Conservation (phyloP, 2,113 vertebrate genomes). For the Lophura nycthemera region DNA sequence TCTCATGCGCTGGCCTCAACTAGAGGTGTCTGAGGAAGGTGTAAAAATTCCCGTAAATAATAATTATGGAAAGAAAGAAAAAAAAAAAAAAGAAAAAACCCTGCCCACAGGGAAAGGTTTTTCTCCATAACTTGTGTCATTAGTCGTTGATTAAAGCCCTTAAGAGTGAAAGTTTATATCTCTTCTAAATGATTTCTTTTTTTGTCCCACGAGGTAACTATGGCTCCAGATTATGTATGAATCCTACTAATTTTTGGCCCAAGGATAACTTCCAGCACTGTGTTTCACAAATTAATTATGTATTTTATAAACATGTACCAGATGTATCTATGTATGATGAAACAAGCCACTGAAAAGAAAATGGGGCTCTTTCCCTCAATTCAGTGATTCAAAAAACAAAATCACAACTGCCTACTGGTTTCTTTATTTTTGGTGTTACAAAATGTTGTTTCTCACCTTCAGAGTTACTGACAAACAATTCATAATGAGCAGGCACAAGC, state of each 20-base stretch:
- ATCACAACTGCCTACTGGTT: not conserved
- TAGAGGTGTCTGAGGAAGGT: slow-evolving; percentile 28
- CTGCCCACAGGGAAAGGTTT: slow-evolving; percentile 5
- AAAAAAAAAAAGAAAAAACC: too few relatives aligned
- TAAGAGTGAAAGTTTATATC: slow-evolving; percentile 33
- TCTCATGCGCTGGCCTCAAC: not conserved
- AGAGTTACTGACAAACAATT: not conserved
- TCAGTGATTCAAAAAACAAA: not conserved
- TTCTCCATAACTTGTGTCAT: slow-evolving; percentile 9
- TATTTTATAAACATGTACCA: slow-evolving; percentile 41
- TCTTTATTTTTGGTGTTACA: not conserved
- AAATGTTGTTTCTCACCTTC: not conserved
- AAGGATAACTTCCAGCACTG: slow-evolving; percentile 49
- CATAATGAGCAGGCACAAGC: not conserved
- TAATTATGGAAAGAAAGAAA: slow-evolving; percentile 24
- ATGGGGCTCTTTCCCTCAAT: not conserved
- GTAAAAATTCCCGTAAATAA: slow-evolving; percentile 53
- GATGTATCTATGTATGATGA: slow-evolving; percentile 23
- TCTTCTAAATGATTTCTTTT: not conserved
- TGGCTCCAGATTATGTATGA: slow-evolving; percentile 20
- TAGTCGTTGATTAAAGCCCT: slow-evolving; percentile 46
- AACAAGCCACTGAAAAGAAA: not conserved
- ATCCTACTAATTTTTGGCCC: slow-evolving; percentile 44
- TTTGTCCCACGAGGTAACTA: slow-evolving; percentile 1
- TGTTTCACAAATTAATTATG: slow-evolving; percentile 31